Conservation (phyloP, 2,113 vertebrate species). For the Hippolais icterina region DNA sequence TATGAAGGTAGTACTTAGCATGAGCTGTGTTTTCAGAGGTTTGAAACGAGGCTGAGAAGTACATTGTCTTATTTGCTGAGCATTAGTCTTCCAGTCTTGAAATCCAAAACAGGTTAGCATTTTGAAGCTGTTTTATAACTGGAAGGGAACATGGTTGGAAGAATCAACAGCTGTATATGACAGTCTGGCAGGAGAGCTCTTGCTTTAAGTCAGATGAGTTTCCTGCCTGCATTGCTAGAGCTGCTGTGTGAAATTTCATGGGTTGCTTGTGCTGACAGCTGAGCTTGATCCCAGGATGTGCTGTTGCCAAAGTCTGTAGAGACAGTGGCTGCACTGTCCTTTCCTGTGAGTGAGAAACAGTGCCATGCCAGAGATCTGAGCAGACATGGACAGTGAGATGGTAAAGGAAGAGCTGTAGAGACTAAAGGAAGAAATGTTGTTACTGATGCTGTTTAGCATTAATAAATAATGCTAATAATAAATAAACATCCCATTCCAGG, state of each 20-base stretch:
- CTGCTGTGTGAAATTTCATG: background rate
- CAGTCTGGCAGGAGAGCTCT: background rate
- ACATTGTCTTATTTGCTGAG: background rate
- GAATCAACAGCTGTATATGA: background rate
- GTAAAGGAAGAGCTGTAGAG: background rate
- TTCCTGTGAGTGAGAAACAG: background rate
- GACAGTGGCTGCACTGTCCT: background rate
- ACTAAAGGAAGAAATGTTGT: background rate
- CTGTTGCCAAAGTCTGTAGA: background rate
- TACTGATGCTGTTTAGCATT: background rate
- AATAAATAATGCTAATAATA: no score
- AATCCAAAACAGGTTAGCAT: background rate
- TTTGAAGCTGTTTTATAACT: background rate
- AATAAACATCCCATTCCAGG: no score
- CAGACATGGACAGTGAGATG: background rate
- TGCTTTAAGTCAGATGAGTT: background rate
- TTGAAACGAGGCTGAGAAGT: background rate
- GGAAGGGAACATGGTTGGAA: background rate
- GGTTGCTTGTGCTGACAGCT: background rate
- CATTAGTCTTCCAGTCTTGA: background rate
- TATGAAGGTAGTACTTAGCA: background rate
- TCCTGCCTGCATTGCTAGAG: background rate
- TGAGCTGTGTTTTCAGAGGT: background rate
- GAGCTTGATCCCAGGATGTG: background rate
- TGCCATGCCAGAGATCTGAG: background rate